Evolutionary conservation across 2,113 vertebrate genomes (phyloP), one percentile per base, ranked within the genome.

Genomic region (Hoplias malabaricus): DNA sequence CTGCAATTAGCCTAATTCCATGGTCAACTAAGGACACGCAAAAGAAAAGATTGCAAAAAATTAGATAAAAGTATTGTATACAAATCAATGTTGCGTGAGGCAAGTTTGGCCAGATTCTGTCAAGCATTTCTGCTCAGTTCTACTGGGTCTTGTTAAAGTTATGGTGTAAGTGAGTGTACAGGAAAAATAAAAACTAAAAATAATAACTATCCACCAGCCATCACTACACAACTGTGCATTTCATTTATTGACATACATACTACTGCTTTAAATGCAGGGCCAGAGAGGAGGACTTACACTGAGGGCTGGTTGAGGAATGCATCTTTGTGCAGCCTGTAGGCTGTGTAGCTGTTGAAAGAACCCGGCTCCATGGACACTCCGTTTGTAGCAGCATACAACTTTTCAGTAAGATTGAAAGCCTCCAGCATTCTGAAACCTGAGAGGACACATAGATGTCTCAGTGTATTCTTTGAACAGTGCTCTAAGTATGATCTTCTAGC

Each of bases 351-450:
- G 86, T 98, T 98, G 85, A 97, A 98, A 69, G 98, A 98, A 38
- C 98, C 98, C 0, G 97, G 88, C 86, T 98, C 96, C 95, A 98
- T 90, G 31, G 98, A 98, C 2, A 99, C 93, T 0, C 97, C 98
- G 80, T 91, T 92, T 4, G 95, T 87, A 29, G 89, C 93, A 25
- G 94, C 91, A 89, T 96, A 98, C 69, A 90, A 94, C 88, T 94
- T 98, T 85, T 97, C 96, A 3, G 97, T 99, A 84, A 99, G 87
- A 86, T 98, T 99, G 81, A 98, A 99, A 0, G 95, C 93, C 88
- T 99, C 97, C 11, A 99, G 90, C 98, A 99, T 99, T 88, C 95
- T 93, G 92, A 98, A 99, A 80, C 98, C 98, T 99, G 87, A 19
- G 80, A 29, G n/a, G 38, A 61, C 33, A n/a, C 3, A 23, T 1